Evolutionary conservation across 2,888 invertebrate species (phyloP).

Genomic region (Mongoloraphidia duomilia): DNA sequence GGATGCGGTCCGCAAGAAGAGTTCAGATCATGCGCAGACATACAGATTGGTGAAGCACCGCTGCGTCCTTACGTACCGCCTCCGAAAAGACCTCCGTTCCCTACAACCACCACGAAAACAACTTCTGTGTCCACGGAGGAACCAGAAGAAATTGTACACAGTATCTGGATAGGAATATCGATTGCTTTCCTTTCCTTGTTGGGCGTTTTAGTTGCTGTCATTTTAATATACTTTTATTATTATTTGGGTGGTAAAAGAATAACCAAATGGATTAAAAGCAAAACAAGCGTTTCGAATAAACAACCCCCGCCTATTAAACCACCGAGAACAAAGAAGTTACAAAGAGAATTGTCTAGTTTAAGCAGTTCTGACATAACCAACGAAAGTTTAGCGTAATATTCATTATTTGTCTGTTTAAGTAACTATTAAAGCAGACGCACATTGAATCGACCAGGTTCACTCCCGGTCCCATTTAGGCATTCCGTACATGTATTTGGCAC

Average conservation of each 20-base stretch:
- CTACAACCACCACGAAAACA: conserved; percentile 23
- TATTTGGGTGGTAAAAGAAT: conserved; percentile 57
- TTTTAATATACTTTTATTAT: conserved; percentile 58
- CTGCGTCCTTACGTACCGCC: conserved; percentile 34
- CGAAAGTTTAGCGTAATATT: conserved; percentile 4
- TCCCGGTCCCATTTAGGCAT: no score
- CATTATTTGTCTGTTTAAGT: not conserved
- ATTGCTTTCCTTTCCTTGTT: conserved; percentile 51
- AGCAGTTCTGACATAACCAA: not conserved
- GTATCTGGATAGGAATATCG: conserved; percentile 38
- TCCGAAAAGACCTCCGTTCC: conserved; percentile 30
- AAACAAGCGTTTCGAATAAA: conserved; percentile 25
- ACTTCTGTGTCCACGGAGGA: conserved; percentile 7
- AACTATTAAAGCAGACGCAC: not conserved
- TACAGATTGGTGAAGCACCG: conserved; percentile 46
- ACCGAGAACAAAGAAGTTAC: conserved; percentile 25
- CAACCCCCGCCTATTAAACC: conserved; percentile 25
- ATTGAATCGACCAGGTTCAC: not conserved
- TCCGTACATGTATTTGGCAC: no score
- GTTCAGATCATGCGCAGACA: conserved; percentile 73
- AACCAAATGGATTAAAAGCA: conserved; percentile 43
- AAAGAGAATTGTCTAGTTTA: conserved; percentile 2
- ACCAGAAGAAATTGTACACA: conserved; percentile 1
- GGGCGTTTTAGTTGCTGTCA: conserved; percentile 47
- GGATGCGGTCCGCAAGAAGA: conserved; percentile 85